A percentile compares a stretch with the other conserved stretches of the same genome.
Evolutionary conservation across 1,140 invertebrate genomes (phyloP).

Genomic region (Formica selysi): DNA sequence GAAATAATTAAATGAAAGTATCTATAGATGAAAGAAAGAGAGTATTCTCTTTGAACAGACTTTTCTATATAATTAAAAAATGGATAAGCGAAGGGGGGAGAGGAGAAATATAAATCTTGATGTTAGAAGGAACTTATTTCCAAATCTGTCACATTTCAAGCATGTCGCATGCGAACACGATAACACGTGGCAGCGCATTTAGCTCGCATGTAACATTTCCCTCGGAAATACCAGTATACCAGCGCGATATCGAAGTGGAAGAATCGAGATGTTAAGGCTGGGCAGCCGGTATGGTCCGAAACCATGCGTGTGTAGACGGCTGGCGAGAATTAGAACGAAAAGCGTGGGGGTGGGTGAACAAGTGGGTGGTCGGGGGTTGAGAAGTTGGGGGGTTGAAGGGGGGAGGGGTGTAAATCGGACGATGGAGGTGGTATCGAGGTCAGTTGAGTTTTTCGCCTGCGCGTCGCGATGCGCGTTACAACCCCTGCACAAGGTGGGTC

Average conservation of each 20-base stretch:
- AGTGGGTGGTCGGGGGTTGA: slow-evolving; percentile 34
- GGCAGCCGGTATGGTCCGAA: slow-evolving; percentile 56
- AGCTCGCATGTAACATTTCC: slow-evolving; percentile 1
- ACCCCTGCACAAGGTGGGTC: slow-evolving; percentile 77
- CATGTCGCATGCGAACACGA: background rate
- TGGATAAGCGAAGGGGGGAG: background rate
- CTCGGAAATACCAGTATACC: background rate
- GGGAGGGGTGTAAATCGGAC: slow-evolving; percentile 66
- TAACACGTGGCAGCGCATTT: background rate
- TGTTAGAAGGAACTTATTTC: background rate
- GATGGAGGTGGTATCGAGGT: slow-evolving; percentile 83
- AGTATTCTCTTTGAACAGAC: background rate
- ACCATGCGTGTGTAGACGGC: slow-evolving; percentile 67
- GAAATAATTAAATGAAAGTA: background rate
- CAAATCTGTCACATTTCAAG: background rate
- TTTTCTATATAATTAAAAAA: background rate
- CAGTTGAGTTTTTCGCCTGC: slow-evolving; percentile 86
- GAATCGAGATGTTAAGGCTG: slow-evolving; percentile 40
- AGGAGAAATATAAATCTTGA: background rate
- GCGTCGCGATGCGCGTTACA: slow-evolving; percentile 82
- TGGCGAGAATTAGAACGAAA: slow-evolving; percentile 75
- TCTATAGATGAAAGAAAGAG: background rate
- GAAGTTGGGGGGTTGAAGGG: background rate
- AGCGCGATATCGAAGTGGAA: slow-evolving; percentile 23
- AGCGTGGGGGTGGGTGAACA: slow-evolving; percentile 61